These are phyloP conservation scores for Bugulina stolonifera DNA, from an alignment of 2,888 invertebrate genomes.

Conservation along the genomic window DNA sequence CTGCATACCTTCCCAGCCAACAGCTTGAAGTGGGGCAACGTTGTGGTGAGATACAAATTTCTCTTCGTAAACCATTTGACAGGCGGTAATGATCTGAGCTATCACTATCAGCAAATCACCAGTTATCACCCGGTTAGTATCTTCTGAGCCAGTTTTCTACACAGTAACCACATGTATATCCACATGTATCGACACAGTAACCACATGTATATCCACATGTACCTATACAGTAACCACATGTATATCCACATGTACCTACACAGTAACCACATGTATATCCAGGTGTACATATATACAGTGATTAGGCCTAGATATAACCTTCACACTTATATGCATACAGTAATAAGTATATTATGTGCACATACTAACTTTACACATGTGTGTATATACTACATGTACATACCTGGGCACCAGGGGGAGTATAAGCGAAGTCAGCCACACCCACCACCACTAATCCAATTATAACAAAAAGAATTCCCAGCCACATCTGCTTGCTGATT, in stretches of 20 bases:
- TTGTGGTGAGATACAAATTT: conserved; percentile 76
- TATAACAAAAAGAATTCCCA: conserved; percentile 53
- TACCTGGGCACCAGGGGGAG: no score
- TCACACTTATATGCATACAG: no score
- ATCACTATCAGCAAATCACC: conserved; percentile 60
- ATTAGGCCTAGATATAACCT: background rate
- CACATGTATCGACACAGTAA: background rate
- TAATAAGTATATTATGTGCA: no score
- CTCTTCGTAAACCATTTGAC: conserved; percentile 92
- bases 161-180: background rate
- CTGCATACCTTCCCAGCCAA: conserved; percentile 78
- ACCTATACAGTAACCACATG: background rate
- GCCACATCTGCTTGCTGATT: conserved; percentile 52
- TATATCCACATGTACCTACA: background rate
- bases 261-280: background rate
- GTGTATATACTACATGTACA: no score
- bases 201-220: background rate
- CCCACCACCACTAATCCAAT: conserved; percentile 52
- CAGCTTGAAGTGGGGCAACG: conserved; percentile 81
- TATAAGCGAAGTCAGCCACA: conserved; percentile 41
- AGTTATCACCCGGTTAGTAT: conserved; percentile 34
- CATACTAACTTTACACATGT: no score
- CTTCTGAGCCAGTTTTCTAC: background rate
- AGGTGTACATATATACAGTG: background rate
- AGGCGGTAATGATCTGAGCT: conserved; percentile 71